Conservation (phyloP, 1,140 invertebrate genomes). For the Cyclargus thomasi region DNA sequence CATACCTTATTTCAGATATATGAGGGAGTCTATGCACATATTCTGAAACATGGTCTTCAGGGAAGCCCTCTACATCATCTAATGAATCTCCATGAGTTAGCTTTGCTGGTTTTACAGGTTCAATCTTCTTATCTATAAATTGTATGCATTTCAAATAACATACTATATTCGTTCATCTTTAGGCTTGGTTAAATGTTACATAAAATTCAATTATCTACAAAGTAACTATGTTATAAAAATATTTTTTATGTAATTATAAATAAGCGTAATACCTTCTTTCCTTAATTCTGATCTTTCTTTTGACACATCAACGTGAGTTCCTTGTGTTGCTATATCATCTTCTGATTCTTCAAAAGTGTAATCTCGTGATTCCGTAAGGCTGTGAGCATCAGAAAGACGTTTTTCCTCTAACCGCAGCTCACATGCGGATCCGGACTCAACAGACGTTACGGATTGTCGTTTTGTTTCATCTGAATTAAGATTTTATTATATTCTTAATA, state of each 20-base stretch:
- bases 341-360: slow-evolving; percentile 75
- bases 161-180: too few relatives aligned
- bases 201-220: not conserved
- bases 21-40: slow-evolving; percentile 68
- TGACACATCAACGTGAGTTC: slow-evolving; percentile 51
- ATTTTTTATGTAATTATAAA: too few relatives aligned
- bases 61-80: slow-evolving; percentile 73
- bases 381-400: slow-evolving; percentile 67
- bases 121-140: slow-evolving; percentile 42
- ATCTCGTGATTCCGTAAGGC: slow-evolving; percentile 70
- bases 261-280: slow-evolving; percentile 39
- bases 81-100: slow-evolving; percentile 68
- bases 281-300: slow-evolving; percentile 50
- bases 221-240: slow-evolving; percentile 14
- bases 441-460: slow-evolving; percentile 65
- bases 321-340: slow-evolving; percentile 67
- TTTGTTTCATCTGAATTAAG: slow-evolving; percentile 44
- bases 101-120: slow-evolving; percentile 45
- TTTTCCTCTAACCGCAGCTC: slow-evolving; percentile 66
- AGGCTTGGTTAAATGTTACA: too few relatives aligned
- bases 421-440: slow-evolving; percentile 55
- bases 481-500: not conserved
- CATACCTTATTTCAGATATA: slow-evolving; percentile 67
- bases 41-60: slow-evolving; percentile 64
- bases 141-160: too few relatives aligned